Base-by-base conservation (phyloP, 2,797 vertebrate species). In the Decapterus maruadsi region DNA sequence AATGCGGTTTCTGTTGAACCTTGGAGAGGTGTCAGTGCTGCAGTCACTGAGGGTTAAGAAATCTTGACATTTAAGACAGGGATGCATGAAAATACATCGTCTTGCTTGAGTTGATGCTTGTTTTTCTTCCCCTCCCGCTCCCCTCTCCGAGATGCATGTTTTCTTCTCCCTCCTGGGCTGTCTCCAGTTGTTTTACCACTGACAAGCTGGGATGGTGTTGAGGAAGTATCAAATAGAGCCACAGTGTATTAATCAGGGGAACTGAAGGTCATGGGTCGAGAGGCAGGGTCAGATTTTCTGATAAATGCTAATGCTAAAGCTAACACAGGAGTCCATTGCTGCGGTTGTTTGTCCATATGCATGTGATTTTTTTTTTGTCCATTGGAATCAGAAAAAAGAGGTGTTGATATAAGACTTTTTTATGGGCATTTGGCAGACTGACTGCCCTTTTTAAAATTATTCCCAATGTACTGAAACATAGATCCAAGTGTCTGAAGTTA, bases 31-130 rank as follows among this genome's bases (percentile, higher is more conserved):
- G 94, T 95, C 94, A 94, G 87, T 46, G 53, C 92, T 88, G 87
- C 82, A 93, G 90, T 80, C 90, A 85, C 90, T 77, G 92, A 94
- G 92, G 92, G 91, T 93, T 89, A 93, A 91, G 85, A 94, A 92
- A 93, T 94, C 94, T 93, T 95, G 94, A 95, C 94, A 93, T 95
- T 95, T 95, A 92, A 94, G 94, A 95, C 94, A 95, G 93, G 93
- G 92, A 93, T 94, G 94, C 94, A 91, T 94, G 94, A 95, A 95
- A 95, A 95, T 93, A 94, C 95, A 93, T 75, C 87, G 93, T 95
- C 92, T 91, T 95, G 94, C 94, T 95, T 95, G 91, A 93, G 90
- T 91, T 94, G 91, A 90, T 90, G 87, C 94, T 92, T 94, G 90
- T 94, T 94, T 92, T 93, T 82, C 74, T 83, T 81, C 80, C 80